Evolutionary conservation across 2,888 invertebrate genomes (phyloP), one percentile per base, ranked within the genome.

Genomic region (Alcis repandata): DNA sequence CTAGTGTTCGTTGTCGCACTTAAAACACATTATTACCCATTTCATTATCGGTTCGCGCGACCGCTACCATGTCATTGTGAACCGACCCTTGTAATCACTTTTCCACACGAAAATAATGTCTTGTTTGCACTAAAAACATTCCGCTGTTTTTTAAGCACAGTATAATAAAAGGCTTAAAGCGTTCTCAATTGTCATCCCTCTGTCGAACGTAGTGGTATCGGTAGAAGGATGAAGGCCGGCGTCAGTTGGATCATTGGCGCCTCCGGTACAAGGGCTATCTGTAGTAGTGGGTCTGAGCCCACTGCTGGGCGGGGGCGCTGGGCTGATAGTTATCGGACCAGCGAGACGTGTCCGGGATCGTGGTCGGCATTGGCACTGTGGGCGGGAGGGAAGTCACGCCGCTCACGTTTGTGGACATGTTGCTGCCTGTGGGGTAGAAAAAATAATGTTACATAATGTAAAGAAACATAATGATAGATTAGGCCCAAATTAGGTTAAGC

Each of bases 221-320:
- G 56, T 56, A 71, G 72, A 11, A 43, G 43, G 58, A 53, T 13
- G 59, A 17, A 33, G 20, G 10, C 7, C n/a, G 63, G 59, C 64
- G 72, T 58, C 68, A 60, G 46, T 52, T 11, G 59, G 22, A 43
- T 52, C 56, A 45, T 20, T 52, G 36, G 15, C 49, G 59, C 22
- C 58, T 17, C 3, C 27, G 19, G 17, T 48, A 32, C 52, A 38
- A 9, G 48, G 69, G 82, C 77, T 80, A 82, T 72, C 95, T 94
- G 85, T 95, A 96, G 90, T 96, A 96, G 79, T 95, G 94, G 72
- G 87, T 90, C 70, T 94, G 94, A n/a, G 86, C 88, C 76, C 89
- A 71, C 43, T 75, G 80, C 17, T 65, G 74, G 65, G 67, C 70
- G 79, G 48, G 49, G 3, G 83, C 82, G 0, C 78, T 76, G 83